These are phyloP conservation scores for Aplodontia rufa DNA, from an alignment of 2,113 vertebrate genomes.

Conservation along the genomic window DNA sequence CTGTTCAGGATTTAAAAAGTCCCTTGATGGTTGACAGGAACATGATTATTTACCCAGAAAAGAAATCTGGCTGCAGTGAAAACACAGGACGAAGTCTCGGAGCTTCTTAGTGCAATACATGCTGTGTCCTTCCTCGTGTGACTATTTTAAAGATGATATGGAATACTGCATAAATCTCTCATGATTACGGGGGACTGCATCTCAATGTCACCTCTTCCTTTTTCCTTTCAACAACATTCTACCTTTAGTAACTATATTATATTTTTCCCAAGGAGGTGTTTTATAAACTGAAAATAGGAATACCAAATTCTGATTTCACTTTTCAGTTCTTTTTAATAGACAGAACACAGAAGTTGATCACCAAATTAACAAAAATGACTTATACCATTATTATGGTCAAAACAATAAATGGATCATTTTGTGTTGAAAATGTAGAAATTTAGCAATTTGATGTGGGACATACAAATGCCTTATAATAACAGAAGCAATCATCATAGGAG, in stretches of 20 bases:
- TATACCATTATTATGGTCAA: not conserved
- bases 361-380: slow-evolving; percentile 44
- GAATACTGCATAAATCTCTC: not conserved
- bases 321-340: not conserved
- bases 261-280: not conserved
- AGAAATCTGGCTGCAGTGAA: slow-evolving; percentile 78
- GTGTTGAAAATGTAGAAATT: slow-evolving; percentile 18
- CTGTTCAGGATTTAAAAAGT: slow-evolving; percentile 76
- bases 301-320: slow-evolving; percentile 15
- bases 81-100: slow-evolving; percentile 51
- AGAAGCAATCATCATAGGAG: not conserved
- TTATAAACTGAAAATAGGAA: slow-evolving; percentile 6
- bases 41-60: slow-evolving; percentile 78
- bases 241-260: not conserved
- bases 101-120: slow-evolving; percentile 27
- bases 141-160: slow-evolving; percentile 16
- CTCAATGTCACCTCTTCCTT: not conserved
- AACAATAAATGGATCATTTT: slow-evolving; percentile 38
- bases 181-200: not conserved
- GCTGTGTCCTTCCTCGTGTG: not conserved
- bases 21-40: slow-evolving; percentile 58
- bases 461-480: not conserved
- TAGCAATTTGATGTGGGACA: not conserved
- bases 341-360: not conserved
- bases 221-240: not conserved